Percentiles rank a stretch among this genome's conserved stretches.
These are phyloP conservation scores for Eupithecia centaureata DNA, from an alignment of 2,888 invertebrate genomes.

Conservation along the genomic window DNA sequence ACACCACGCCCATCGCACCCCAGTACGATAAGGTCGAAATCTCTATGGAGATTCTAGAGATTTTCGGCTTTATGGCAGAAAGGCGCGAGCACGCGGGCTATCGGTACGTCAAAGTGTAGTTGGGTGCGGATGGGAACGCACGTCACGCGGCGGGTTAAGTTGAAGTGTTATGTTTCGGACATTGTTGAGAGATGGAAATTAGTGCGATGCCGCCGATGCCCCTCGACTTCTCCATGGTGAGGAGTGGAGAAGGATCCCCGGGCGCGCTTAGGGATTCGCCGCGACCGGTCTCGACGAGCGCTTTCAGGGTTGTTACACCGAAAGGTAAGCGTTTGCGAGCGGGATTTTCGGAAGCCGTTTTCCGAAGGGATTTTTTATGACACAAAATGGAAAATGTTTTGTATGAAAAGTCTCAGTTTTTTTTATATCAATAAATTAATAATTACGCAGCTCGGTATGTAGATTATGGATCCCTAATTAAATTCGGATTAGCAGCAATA, in stretches of 20 bases:
- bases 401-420: no score
- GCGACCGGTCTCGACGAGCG: slow-evolving; percentile 81
- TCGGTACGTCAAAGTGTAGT: slow-evolving; percentile 72
- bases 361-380: background rate
- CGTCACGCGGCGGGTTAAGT: slow-evolving; percentile 60
- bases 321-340: slow-evolving; percentile 78
- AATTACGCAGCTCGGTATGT: no score
- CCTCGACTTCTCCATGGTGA: slow-evolving; percentile 86
- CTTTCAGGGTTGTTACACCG: slow-evolving; percentile 87
- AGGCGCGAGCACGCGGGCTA: slow-evolving; percentile 62
- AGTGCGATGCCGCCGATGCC: slow-evolving; percentile 86
- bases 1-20: slow-evolving; percentile 68
- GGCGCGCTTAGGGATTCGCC: slow-evolving; percentile 70
- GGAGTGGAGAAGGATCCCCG: slow-evolving; percentile 71
- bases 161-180: slow-evolving; percentile 56
- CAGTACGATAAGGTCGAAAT: slow-evolving; percentile 79
- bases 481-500: background rate
- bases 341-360: background rate
- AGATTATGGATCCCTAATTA: no score
- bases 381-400: background rate
- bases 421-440: no score
- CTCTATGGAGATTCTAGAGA: slow-evolving; percentile 72
- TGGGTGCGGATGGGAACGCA: slow-evolving; percentile 74
- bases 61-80: slow-evolving; percentile 75
- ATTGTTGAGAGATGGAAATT: slow-evolving; percentile 75